phyloP scores from a whole-genome alignment of 1,140 invertebrate genomes.

The Centruroides sculpturatus region DNA sequence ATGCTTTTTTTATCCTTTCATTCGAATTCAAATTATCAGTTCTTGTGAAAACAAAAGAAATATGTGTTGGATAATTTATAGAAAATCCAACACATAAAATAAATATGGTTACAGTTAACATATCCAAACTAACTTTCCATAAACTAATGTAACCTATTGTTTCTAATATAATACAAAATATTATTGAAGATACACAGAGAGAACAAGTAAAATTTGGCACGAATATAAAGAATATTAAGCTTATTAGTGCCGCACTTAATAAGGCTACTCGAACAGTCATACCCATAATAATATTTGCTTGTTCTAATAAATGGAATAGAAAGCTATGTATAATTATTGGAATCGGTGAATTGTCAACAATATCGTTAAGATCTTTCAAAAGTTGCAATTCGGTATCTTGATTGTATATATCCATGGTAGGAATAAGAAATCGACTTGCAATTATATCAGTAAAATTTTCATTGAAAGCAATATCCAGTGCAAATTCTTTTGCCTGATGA shows the following conservation, averaged over 20 bases:
- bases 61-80: slow-evolving; percentile 92
- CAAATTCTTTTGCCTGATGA: slow-evolving; percentile 30
- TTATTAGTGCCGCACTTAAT: slow-evolving; percentile 82
- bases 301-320: slow-evolving; percentile 85
- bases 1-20: slow-evolving; percentile 66
- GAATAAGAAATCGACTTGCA: slow-evolving; percentile 70
- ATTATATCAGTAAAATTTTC: slow-evolving; percentile 54
- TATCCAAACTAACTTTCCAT: slow-evolving; percentile 87
- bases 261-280: slow-evolving; percentile 84
- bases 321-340: slow-evolving; percentile 84
- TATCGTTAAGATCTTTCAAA: slow-evolving; percentile 57
- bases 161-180: slow-evolving; percentile 86
- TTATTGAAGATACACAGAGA: slow-evolving; percentile 85
- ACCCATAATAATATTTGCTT: slow-evolving; percentile 80
- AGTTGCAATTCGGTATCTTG: slow-evolving; percentile 82
- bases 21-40: slow-evolving; percentile 33
- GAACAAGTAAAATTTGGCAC: slow-evolving; percentile 87
- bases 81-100: slow-evolving; percentile 98
- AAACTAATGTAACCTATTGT: slow-evolving; percentile 91
- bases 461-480: slow-evolving; percentile 70
- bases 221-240: slow-evolving; percentile 85
- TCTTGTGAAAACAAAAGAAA: slow-evolving; percentile 90
- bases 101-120: slow-evolving; percentile 95
- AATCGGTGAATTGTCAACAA: slow-evolving; percentile 57
- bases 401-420: slow-evolving; percentile 74